Conservation (phyloP, 2,888 invertebrate species). For the Thymelicus acteon region DNA sequence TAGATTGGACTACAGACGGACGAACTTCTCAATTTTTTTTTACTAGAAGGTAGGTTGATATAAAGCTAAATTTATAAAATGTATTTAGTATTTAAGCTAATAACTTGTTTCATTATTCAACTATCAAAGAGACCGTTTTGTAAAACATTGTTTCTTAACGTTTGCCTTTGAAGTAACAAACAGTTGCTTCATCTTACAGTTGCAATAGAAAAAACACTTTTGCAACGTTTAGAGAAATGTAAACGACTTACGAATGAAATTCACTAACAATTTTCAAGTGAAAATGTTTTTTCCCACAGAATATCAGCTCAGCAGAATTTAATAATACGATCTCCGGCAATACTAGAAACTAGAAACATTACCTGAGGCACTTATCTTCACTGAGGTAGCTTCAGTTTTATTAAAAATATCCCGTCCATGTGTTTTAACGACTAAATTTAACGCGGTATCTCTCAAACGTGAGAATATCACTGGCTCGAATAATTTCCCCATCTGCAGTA, state of each 20-base stretch:
- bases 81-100: too few relatives aligned
- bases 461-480: constrained; percentile 30
- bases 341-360: constrained; percentile 14
- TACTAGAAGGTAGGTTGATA: too few relatives aligned
- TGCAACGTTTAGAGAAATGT: neutral
- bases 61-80: too few relatives aligned
- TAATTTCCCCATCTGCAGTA: constrained; percentile 27
- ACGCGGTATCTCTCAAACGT: constrained; percentile 29
- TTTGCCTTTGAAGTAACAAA: neutral
- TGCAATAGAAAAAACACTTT: neutral
- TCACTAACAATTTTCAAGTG: constrained; percentile 11
- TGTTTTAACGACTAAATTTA: constrained; percentile 33
- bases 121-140: too few relatives aligned
- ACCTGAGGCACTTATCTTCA: constrained; percentile 18
- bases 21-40: too few relatives aligned
- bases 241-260: constrained; percentile 3
- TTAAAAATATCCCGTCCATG: constrained; percentile 21
- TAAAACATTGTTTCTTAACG: too few relatives aligned
- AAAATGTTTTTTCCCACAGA: constrained; percentile 10
- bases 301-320: constrained; percentile 5
- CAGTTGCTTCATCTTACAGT: neutral
- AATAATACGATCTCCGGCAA: constrained; percentile 4
- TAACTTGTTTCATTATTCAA: too few relatives aligned
- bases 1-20: too few relatives aligned
- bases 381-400: constrained; percentile 14